Percentiles rank a stretch among this genome's conserved stretches.
These are phyloP conservation scores for Macrobrachium rosenbergii DNA, from an alignment of 1,140 invertebrate genomes.

Conservation along the genomic window DNA sequence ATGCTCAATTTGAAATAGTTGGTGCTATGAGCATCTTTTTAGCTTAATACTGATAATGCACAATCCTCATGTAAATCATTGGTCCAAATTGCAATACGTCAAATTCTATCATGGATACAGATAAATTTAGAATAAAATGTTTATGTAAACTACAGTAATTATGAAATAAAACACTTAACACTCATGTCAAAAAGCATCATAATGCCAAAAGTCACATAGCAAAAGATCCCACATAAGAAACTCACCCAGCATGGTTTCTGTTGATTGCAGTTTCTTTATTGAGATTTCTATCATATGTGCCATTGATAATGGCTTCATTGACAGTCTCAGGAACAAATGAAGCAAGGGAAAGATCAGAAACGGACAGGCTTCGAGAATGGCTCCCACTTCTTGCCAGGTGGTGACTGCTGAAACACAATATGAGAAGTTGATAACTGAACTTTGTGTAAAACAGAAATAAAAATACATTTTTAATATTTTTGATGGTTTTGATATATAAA, in stretches of 20 bases:
- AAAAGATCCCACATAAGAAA: neutral
- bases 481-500: neutral
- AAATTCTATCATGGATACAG: too few relatives aligned
- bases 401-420: conserved; percentile 24
- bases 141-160: neutral
- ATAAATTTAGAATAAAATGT: neutral
- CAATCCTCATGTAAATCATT: too few relatives aligned
- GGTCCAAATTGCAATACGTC: too few relatives aligned
- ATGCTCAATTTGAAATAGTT: too few relatives aligned
- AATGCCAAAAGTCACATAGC: too few relatives aligned
- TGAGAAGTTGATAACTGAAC: neutral
- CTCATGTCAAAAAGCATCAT: too few relatives aligned
- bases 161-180: too few relatives aligned
- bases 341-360: conserved; percentile 49
- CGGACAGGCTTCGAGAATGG: conserved; percentile 40
- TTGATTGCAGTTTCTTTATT: conserved; percentile 55
- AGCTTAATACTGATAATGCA: too few relatives aligned
- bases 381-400: conserved; percentile 45
- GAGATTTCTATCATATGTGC: conserved; percentile 54
- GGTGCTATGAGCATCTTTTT: too few relatives aligned
- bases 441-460: neutral
- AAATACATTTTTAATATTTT: neutral
- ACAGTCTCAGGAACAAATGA: conserved; percentile 48
- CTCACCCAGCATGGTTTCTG: conserved; percentile 53
- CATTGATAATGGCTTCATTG: conserved; percentile 54